phyloP scores from a whole-genome alignment of 2,113 vertebrate genomes.

The Leucosticte australis region DNA sequence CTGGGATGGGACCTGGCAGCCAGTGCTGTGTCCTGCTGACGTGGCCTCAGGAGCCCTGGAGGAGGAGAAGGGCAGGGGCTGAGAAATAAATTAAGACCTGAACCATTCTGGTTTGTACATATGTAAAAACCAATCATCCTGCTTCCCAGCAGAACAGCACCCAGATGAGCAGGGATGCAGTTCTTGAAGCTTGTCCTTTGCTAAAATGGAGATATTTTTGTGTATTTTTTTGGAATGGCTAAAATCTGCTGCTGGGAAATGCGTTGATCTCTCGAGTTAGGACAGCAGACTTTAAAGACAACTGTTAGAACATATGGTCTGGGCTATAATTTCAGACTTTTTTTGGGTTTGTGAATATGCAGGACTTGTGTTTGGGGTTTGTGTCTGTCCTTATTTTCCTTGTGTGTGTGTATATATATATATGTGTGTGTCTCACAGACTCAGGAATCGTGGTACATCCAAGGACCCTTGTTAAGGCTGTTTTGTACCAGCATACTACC shows the following conservation, averaged over 20 bases:
- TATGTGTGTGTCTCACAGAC: background rate
- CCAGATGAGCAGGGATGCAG: background rate
- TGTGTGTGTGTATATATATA: fast-evolving
- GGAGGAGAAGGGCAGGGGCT: background rate
- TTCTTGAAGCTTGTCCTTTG: background rate
- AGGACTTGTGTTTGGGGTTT: background rate
- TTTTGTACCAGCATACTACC: background rate
- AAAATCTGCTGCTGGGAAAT: constrained; percentile 17
- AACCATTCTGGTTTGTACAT: background rate
- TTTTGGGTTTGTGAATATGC: background rate
- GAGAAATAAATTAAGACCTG: constrained; percentile 11
- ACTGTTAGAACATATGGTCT: background rate
- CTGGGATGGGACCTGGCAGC: constrained; percentile 74
- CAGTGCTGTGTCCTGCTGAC: constrained; percentile 74
- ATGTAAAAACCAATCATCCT: background rate
- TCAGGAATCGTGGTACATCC: background rate
- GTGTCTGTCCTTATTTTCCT: background rate
- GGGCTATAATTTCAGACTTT: background rate
- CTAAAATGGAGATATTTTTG: background rate
- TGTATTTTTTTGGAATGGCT: background rate
- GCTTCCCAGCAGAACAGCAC: background rate
- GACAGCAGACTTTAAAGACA: background rate
- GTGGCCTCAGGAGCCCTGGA: constrained; percentile 61
- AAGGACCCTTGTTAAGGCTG: background rate
- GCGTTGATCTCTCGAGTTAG: background rate